Conservation (phyloP, 2,113 vertebrate genomes). For the Entomyzon cyanotis region DNA sequence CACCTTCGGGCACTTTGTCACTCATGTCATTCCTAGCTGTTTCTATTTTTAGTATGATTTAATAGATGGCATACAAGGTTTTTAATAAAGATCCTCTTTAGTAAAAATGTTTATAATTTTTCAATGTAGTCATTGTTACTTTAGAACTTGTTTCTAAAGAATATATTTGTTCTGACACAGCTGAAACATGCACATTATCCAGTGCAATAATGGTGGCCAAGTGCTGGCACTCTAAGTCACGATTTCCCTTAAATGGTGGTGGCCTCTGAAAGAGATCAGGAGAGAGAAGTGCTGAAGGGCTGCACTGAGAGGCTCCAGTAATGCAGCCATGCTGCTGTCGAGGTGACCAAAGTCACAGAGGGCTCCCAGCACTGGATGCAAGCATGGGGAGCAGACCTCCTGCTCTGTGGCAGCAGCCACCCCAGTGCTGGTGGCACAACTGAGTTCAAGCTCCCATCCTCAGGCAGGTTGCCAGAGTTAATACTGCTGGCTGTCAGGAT, state of each 20-base stretch:
- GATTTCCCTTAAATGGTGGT: not conserved
- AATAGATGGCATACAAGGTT: not conserved
- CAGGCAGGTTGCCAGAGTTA: not conserved
- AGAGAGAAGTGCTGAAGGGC: not conserved
- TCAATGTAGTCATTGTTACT: not conserved
- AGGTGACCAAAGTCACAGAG: not conserved
- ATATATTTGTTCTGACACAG: slow-evolving; percentile 5
- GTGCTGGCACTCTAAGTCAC: not conserved
- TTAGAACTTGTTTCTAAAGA: slow-evolving; percentile 28
- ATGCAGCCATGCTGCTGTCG: not conserved
- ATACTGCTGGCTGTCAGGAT: not conserved
- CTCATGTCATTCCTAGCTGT: not conserved
- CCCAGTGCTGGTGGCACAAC: not conserved
- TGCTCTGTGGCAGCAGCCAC: not conserved
- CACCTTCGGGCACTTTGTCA: not conserved
- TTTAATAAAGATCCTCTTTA: not conserved
- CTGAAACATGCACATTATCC: not conserved
- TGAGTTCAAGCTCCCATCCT: not conserved
- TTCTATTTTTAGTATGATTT: not conserved
- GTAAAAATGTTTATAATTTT: slow-evolving; percentile 15
- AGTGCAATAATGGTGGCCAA: not conserved
- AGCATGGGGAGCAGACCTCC: too few species aligned
- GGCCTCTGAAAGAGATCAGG: not conserved
- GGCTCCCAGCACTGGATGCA: not conserved
- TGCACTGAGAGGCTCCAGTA: not conserved